Evolutionary conservation across 2,113 vertebrate genomes (phyloP), one percentile per base, ranked within the genome.

Genomic region (Nesospiza acunhae): DNA sequence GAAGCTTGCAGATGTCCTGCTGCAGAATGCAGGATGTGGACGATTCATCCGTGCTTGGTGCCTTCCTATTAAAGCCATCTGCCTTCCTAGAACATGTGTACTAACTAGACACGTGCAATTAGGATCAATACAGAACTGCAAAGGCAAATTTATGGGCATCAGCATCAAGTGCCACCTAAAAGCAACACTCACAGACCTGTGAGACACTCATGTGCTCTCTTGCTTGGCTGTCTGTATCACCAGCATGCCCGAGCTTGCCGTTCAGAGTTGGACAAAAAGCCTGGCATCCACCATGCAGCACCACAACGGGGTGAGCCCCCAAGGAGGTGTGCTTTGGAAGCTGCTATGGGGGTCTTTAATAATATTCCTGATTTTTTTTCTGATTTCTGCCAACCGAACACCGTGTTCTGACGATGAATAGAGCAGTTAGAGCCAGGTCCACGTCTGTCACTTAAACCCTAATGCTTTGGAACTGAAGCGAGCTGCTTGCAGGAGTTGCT

Each of bases 401-500:
- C 26, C 0, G 0, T 42, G 15, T 85, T 76, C 70, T 64, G n/a
- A 24, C 0, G 1, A n/a, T 19, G 79, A 83, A 58, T 7, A 80
- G 63, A 90, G 49, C 63, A 21, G 70, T 39, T 42, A 77, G 67
- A 77, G 90, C 59, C 63, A 58, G 67, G 83, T 90, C 62, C 1
- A 0, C 0, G 2, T 75, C 83, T 83, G 64, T 83, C 72, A 67
- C 94, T 93, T 77, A 69, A 89, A 66, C 62, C 30, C 26, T 14
- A 41, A 53, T 19, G 83, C 63, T 74, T 66, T 46, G 85, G 84
- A 1, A 0, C 79, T 80, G 88, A 83, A 85, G 46, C 1, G 7
- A 93, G 88, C 76, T 89, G 64, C 83, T 90, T 67, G 83, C 17
- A 2, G 69, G 86, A 78, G 96, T 97, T 97, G 96, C 96, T 97